Conservation (phyloP, 2,113 vertebrate species). For the Pseudois nayaur region DNA sequence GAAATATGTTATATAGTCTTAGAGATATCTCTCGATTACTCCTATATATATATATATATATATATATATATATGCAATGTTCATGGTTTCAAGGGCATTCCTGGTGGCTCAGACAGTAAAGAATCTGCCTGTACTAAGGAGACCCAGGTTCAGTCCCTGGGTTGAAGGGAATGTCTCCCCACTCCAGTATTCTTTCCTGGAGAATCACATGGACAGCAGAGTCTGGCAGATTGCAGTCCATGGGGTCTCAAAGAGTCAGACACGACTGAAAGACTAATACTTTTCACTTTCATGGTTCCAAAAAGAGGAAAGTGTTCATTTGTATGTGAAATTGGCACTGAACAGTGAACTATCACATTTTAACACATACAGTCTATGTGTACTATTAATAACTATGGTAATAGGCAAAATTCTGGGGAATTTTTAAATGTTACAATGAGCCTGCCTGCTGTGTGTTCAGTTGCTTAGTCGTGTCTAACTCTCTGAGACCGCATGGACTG, state of each 20-base stretch:
- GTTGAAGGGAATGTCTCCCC: not conserved
- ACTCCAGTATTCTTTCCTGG: not conserved
- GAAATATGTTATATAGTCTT: not conserved
- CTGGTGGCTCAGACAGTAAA: not conserved
- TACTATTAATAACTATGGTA: not conserved
- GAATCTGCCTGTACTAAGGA: not conserved
- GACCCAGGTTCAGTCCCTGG: not conserved
- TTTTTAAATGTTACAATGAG: not conserved
- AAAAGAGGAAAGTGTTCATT: not conserved
- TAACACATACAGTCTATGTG: not conserved
- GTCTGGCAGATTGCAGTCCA: not conserved
- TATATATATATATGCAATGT: not conserved
- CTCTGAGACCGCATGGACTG: not conserved
- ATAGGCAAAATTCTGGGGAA: not conserved
- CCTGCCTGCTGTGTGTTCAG: not conserved
- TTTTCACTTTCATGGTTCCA: not conserved
- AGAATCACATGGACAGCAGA: not conserved
- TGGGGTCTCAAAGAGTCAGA: not conserved
- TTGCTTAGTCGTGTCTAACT: accelerated
- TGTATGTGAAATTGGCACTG: not conserved
- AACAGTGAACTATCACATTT: not conserved
- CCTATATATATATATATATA: not conserved
- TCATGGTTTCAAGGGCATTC: not conserved
- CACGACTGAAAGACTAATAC: accelerated
- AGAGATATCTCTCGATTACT: not conserved